Evolutionary conservation across 1,140 invertebrate genomes (phyloP).

Genomic region (Drosophila nigrodunni): DNA sequence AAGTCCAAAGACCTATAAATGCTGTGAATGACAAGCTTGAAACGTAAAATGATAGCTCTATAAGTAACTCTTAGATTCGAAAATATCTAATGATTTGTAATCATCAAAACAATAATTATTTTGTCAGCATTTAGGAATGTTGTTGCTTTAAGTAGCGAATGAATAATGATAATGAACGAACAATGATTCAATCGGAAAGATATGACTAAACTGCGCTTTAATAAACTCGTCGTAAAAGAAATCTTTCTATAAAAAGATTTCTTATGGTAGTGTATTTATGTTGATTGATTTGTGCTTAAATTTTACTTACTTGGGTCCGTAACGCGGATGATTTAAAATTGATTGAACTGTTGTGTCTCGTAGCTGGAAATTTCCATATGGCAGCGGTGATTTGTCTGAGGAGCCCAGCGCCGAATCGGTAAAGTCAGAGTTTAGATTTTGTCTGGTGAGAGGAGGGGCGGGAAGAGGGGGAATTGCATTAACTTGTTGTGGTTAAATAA

Average conservation of each 20-base stretch:
- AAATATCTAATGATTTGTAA: no score
- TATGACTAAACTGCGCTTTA: not conserved
- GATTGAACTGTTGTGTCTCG: conserved; percentile 96
- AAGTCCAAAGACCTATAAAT: no score
- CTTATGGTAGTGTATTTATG: not conserved
- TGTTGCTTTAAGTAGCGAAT: conserved; percentile 29
- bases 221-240: no score
- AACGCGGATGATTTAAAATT: conserved; percentile 95
- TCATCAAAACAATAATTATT: no score
- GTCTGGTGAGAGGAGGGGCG: conserved; percentile 86
- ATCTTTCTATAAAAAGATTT: no score
- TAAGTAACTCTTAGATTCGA: no score
- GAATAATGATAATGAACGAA: not conserved
- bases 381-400: conserved; percentile 94
- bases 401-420: conserved; percentile 96
- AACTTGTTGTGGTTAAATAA: conserved; percentile 63
- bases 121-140: conserved; percentile 33
- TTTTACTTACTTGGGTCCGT: conserved; percentile 91
- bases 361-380: conserved; percentile 96
- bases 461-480: conserved; percentile 26
- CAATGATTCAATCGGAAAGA: conserved; percentile 5
- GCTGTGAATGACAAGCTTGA: no score
- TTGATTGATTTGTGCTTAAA: conserved; percentile 12
- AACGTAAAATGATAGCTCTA: no score
- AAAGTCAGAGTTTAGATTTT: conserved; percentile 97